phyloP scores from a whole-genome alignment of 2,888 invertebrate genomes.

The Kryphioiulus occultus region DNA sequence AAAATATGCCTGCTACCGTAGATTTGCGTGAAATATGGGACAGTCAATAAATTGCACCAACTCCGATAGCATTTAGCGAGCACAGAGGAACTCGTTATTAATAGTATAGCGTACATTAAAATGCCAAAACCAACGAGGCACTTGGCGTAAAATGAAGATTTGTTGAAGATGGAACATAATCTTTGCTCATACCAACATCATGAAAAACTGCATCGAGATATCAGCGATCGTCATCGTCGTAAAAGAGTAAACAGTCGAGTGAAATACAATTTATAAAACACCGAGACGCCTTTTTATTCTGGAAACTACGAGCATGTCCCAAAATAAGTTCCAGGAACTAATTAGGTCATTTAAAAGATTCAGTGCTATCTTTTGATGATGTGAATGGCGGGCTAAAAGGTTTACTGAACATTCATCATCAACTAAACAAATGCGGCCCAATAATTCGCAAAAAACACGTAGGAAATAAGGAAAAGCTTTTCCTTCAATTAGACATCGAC shows the following conservation, averaged over 20 bases:
- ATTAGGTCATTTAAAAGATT: not conserved
- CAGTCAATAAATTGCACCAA: not conserved
- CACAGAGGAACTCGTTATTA: not conserved
- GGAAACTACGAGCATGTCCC: not conserved
- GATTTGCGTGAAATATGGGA: not conserved
- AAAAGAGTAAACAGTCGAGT: not conserved
- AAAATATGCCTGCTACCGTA: not conserved
- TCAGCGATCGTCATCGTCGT: not conserved
- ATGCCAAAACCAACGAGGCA: conserved; percentile 6
- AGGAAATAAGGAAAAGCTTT: not conserved
- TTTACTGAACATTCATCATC: not conserved
- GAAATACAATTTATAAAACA: not conserved
- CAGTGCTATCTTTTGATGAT: not conserved
- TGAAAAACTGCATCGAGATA: not conserved
- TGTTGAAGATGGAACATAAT: not conserved
- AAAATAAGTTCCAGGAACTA: not conserved
- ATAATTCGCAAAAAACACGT: not conserved
- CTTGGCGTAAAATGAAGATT: not conserved
- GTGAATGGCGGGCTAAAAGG: not conserved
- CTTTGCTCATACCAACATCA: not conserved
- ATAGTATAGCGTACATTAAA: not conserved
- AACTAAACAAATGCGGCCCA: not conserved
- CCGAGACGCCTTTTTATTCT: not conserved
- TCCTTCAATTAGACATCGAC: not conserved
- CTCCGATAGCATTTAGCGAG: not conserved